Conservation (phyloP, 2,888 invertebrate genomes). For the Ptychoptera albimana region DNA sequence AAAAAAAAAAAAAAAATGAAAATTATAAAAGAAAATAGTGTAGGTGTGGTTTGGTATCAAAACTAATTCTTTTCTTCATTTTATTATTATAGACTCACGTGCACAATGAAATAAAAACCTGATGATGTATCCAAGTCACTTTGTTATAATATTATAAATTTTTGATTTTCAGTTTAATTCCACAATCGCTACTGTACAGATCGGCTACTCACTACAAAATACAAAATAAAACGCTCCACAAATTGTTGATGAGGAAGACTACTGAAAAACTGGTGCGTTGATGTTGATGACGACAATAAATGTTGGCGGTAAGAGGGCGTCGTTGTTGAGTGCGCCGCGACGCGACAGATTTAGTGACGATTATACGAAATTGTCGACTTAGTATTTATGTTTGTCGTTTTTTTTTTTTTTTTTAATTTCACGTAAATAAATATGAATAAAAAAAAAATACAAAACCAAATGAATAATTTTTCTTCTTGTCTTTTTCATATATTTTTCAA, state of each 20-base stretch:
- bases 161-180: not conserved
- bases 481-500: too few species aligned
- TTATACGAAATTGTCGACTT: not conserved
- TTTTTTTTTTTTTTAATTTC: not conserved
- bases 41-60: too few species aligned
- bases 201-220: conserved; percentile 4
- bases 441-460: too few species aligned
- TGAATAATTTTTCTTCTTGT: too few species aligned
- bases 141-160: not conserved
- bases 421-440: too few species aligned
- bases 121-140: not conserved
- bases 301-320: not conserved
- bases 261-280: too few species aligned
- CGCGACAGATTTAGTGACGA: not conserved
- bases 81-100: not conserved
- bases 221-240: not conserved
- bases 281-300: not conserved
- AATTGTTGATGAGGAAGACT: not conserved
- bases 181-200: conserved; percentile 1
- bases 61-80: not conserved
- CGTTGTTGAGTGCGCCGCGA: not conserved
- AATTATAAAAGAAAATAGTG: too few species aligned
- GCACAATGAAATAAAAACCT: not conserved
- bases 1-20: too few species aligned
- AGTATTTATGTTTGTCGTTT: not conserved